A percentile compares a stretch with the other conserved stretches of the same genome.
Evolutionary conservation across 2,113 vertebrate genomes (phyloP).

Genomic region (Garra rufa): DNA sequence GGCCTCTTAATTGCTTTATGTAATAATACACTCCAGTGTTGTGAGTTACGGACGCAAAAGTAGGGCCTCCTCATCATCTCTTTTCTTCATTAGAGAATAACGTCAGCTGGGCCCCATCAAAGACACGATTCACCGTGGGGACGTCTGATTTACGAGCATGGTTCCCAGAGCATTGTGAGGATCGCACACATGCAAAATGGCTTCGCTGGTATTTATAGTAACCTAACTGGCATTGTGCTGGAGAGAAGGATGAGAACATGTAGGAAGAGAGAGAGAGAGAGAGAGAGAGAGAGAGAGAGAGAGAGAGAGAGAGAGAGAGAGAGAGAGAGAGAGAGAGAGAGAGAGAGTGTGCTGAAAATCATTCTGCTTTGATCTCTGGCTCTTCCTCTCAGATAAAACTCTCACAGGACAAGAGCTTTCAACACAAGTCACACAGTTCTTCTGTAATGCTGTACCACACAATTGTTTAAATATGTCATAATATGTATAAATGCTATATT

Average conservation of each 20-base stretch:
- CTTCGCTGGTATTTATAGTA: slow-evolving; percentile 65
- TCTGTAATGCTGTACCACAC: not conserved
- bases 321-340: too few species aligned
- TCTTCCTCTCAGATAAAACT: slow-evolving; percentile 23
- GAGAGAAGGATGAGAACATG: slow-evolving; percentile 22
- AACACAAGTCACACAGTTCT: slow-evolving; percentile 13
- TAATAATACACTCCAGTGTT: slow-evolving; percentile 71
- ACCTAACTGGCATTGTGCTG: slow-evolving; percentile 37
- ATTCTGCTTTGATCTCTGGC: slow-evolving; percentile 7
- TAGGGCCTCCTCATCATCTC: slow-evolving; percentile 68
- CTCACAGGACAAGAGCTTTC: slow-evolving; percentile 9
- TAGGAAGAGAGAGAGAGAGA: not conserved
- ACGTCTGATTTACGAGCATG: slow-evolving; percentile 43
- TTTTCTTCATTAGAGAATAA: slow-evolving; percentile 72
- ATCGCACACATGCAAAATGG: slow-evolving; percentile 56
- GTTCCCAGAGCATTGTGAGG: slow-evolving; percentile 40
- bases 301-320: slow-evolving; percentile 19
- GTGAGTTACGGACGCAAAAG: slow-evolving; percentile 67
- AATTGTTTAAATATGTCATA: not conserved
- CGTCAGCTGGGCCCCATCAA: slow-evolving; percentile 71
- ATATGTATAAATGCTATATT: not conserved
- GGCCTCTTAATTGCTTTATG: slow-evolving; percentile 77
- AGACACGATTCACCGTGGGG: slow-evolving; percentile 66
- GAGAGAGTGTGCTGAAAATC: not conserved
- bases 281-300: slow-evolving; percentile 17